Evolutionary conservation across 1,140 invertebrate genomes (phyloP), one percentile per base, ranked within the genome.

Genomic region (Tribolium castaneum): DNA sequence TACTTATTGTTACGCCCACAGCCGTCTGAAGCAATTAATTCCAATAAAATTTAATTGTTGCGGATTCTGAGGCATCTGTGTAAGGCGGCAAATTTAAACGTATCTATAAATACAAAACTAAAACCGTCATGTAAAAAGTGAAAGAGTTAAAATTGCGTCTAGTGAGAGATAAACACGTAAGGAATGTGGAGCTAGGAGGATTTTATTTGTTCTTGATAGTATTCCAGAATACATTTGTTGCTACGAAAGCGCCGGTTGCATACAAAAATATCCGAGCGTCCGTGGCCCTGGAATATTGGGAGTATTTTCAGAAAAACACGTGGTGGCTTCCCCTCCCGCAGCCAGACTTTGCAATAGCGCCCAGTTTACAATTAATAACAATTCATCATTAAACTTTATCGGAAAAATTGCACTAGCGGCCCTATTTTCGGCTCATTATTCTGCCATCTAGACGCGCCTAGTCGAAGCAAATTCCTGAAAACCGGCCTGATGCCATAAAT

Each of bases 271-370:
- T 75, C 75, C 13, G 2, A 59, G 14, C 75, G 77, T 56, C 80
- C 80, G 75, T 81, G 80, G 80, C 75, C 78, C 80, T 79, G 80
- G 80, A 12, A 56, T 25, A 34, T 75, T 70, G 16, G 56, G 34
- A n/a, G 52, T 49, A 79, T 79, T 81, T 81, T 81, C 70, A 16
- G 77, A 70, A 74, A 19, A 75, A 19, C 77, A 78, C 75, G 71
- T 78, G 75, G 54, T 70, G 7, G n/a, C n/a, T 22, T 19, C 14
- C 59, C 13, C 12, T 13, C 12, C 22, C 2, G 3, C 59, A 35
- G 25, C 1, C 59, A 35, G 16, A 22, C n/a, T n/a, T 25, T n/a
- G 4, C n/a, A 59, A 66, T 14, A 14, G 13, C 30, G 59, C 30
- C n/a, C 30, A 66, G 9, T 19, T 52, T 13, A 52, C 51, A 19